Conservation (phyloP, 2,888 invertebrate species). For the Campopleginae sp. region DNA sequence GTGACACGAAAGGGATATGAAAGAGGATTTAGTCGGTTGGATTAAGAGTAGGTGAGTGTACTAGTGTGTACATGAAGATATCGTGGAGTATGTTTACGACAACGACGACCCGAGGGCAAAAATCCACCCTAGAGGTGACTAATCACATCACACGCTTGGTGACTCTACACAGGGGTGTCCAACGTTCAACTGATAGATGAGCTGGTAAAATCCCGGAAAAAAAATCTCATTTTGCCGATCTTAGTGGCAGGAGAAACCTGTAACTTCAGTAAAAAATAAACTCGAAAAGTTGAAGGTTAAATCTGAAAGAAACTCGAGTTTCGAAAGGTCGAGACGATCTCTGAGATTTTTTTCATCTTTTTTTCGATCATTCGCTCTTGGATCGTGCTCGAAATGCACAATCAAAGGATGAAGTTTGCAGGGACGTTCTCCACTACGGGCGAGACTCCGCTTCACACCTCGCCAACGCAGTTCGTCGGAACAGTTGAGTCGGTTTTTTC, state of each 20-base stretch:
- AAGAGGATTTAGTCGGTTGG: constrained; percentile 46
- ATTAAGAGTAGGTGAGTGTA: constrained; percentile 30
- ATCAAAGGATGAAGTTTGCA: constrained; percentile 3
- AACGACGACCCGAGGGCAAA: constrained; percentile 77
- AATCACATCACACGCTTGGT: constrained; percentile 82
- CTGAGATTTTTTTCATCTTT: background rate
- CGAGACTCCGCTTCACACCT: constrained; percentile 21
- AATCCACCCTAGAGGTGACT: constrained; percentile 79
- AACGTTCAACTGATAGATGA: constrained; percentile 75
- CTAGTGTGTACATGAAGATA: constrained; percentile 19
- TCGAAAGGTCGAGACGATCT: background rate
- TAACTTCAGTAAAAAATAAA: constrained; percentile 40
- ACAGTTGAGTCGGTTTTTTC: background rate
- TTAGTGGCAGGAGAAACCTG: constrained; percentile 37
- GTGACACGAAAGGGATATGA: constrained; percentile 46
- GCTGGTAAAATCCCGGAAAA: constrained; percentile 66
- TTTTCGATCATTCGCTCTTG: background rate
- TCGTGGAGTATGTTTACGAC: constrained; percentile 44
- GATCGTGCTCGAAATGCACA: background rate
- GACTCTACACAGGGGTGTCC: constrained; percentile 78
- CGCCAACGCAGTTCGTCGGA: background rate
- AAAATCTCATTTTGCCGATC: constrained; percentile 40
- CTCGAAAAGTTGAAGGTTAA: background rate
- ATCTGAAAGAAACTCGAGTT: background rate
- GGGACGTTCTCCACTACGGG: constrained; percentile 1